phyloP scores from a whole-genome alignment of 2,113 vertebrate genomes.

The Rattus norvegicus region DNA sequence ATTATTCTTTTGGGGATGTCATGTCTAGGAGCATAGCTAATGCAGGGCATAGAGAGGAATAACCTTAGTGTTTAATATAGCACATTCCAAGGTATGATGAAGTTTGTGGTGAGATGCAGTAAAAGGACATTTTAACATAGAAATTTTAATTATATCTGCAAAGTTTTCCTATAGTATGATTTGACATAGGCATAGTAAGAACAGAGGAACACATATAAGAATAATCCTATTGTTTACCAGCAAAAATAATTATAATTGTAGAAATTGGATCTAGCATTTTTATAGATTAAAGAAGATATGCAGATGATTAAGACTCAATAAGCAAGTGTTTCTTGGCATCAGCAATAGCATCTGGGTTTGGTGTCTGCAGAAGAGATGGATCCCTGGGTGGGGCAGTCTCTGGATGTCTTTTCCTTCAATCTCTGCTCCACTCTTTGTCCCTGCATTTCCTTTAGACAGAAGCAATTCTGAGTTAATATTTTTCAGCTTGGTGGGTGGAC shows the following conservation, averaged over 20 bases:
- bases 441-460: too few relatives aligned
- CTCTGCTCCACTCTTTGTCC: too few relatives aligned
- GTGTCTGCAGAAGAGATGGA: too few relatives aligned
- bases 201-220: rapidly evolving
- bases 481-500: too few relatives aligned
- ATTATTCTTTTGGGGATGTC: not conserved
- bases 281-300: not conserved
- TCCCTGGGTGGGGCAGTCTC: too few relatives aligned
- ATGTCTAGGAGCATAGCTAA: rapidly evolving
- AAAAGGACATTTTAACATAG: not conserved
- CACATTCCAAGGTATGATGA: not conserved
- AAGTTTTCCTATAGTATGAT: not conserved
- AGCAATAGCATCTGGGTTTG: too few relatives aligned
- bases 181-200: not conserved
- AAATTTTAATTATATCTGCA: not conserved
- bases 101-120: not conserved
- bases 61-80: not conserved
- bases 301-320: not conserved
- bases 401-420: too few relatives aligned
- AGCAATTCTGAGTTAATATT: too few relatives aligned
- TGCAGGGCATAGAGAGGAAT: not conserved
- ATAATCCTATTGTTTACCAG: not conserved
- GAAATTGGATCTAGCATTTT: not conserved
- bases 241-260: not conserved
- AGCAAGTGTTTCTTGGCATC: not conserved